phyloP scores from a whole-genome alignment of 2,888 invertebrate genomes.

The Argyra leucocephala region DNA sequence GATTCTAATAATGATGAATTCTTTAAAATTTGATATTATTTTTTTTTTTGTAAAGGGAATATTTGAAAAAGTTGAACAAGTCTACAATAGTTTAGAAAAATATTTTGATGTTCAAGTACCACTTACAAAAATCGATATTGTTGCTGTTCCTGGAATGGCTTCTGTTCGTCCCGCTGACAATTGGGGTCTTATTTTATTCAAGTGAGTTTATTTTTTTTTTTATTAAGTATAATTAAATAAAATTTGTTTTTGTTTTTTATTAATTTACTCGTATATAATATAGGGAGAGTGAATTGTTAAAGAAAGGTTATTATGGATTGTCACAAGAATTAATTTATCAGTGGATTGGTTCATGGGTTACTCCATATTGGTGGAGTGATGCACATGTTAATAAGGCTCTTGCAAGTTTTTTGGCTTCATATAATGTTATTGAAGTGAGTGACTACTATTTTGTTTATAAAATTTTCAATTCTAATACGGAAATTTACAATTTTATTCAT shows the following conservation, averaged over 20 bases:
- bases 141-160: slow-evolving; percentile 62
- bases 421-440: slow-evolving; percentile 58
- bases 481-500: slow-evolving; percentile 2
- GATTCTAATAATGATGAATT: background rate
- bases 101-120: slow-evolving; percentile 60
- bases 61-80: slow-evolving; percentile 49
- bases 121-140: slow-evolving; percentile 57
- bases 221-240: background rate
- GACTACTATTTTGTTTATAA: background rate
- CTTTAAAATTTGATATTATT: background rate
- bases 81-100: slow-evolving; percentile 51
- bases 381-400: slow-evolving; percentile 68
- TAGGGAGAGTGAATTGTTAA: slow-evolving; percentile 65
- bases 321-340: slow-evolving; percentile 68
- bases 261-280: too few relatives aligned
- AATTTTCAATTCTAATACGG: background rate
- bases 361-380: slow-evolving; percentile 69
- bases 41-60: slow-evolving; percentile 41
- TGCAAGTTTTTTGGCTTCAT: slow-evolving; percentile 64
- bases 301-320: slow-evolving; percentile 54
- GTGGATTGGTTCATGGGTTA: slow-evolving; percentile 67
- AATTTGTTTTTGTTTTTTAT: background rate
- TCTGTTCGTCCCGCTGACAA: slow-evolving; percentile 65
- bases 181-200: slow-evolving; percentile 71
- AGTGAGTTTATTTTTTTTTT: too few relatives aligned